Conservation (phyloP, 2,113 vertebrate genomes). For the Hiodon tergisus region DNA sequence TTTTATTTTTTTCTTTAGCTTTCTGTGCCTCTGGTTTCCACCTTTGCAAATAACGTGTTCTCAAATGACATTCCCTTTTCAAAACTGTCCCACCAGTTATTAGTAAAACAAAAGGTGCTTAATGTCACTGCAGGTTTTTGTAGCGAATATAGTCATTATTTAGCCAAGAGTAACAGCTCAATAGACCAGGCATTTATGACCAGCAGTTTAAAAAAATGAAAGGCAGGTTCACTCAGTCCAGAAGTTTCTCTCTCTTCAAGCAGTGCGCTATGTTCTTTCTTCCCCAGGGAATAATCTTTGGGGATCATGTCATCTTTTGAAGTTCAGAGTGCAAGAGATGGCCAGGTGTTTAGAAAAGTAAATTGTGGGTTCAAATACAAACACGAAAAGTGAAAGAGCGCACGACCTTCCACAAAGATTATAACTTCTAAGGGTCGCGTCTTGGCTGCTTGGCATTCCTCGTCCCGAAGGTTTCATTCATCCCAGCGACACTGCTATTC, state of each 20-base stretch:
- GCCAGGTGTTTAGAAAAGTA: conserved; percentile 52
- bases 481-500: conserved; percentile 30
- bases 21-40: conserved; percentile 4
- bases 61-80: background rate
- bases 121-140: background rate
- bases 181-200: conserved; percentile 53
- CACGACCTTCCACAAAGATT: conserved; percentile 45
- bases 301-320: conserved; percentile 56
- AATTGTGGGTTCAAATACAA: conserved; percentile 53
- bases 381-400: conserved; percentile 50
- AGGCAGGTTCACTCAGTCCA: conserved; percentile 41
- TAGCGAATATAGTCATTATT: background rate
- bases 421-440: conserved; percentile 40
- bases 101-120: background rate
- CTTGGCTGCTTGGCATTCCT: conserved; percentile 31
- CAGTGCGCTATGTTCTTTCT: conserved; percentile 37
- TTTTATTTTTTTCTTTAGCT: background rate
- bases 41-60: conserved; percentile 2
- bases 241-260: conserved; percentile 41
- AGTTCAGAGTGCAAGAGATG: conserved; percentile 47
- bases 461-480: conserved; percentile 46
- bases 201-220: conserved; percentile 44
- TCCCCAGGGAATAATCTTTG: conserved; percentile 45
- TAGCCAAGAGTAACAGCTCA: conserved; percentile 39
- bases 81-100: background rate